Evolutionary conservation across 2,888 invertebrate genomes (phyloP), one percentile per base, ranked within the genome.

Genomic region (Hypena proboscidalis): DNA sequence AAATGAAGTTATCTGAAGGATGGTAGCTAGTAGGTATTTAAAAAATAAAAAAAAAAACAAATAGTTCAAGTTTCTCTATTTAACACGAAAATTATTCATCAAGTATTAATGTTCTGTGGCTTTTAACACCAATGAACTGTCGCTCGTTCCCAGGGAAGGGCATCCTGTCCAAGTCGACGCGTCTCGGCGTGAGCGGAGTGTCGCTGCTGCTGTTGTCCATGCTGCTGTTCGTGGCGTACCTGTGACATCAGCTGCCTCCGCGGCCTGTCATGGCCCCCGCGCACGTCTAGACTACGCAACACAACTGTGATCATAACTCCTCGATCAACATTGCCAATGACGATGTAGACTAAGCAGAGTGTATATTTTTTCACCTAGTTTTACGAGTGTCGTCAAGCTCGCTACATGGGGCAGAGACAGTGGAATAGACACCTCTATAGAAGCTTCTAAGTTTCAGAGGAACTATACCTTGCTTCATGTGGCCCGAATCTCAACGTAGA

Each of bases 141-240:
- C 2, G 1, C 7, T 0, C 11, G 8, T 30, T 70, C 70, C 1
- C 83, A 88, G 88, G 88, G 88, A 88, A 87, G 63, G 64, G 76
- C 25, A 85, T 87, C 48, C 70, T 89, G 26, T 85, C 88, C 2
- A 65, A 62, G 32, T 77, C 83, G 0, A 51, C 62, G 0, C 70
- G 73, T 1, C 23, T 74, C 29, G 70, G 75, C 8, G 72, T 67
- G 51, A 67, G 76, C 43, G 79, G 80, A 11, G 69, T 55, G 30
- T 67, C 75, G 0, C 70, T 83, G 26, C 67, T 80, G 49, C 68
- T 83, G 67, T 61, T 80, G 27, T 70, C 75, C 3, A 66, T 74
- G 72, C 54, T 80, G 47, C 66, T 80, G 56, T 54, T 80, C 39
- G 70, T 74, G 51, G 70, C 71, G 23, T 58, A 53, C 60, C 76